Percentiles rank a stretch among this genome's conserved stretches.
phyloP scores from a whole-genome alignment of 2,888 invertebrate genomes.

The Phyto melanocephala region DNA sequence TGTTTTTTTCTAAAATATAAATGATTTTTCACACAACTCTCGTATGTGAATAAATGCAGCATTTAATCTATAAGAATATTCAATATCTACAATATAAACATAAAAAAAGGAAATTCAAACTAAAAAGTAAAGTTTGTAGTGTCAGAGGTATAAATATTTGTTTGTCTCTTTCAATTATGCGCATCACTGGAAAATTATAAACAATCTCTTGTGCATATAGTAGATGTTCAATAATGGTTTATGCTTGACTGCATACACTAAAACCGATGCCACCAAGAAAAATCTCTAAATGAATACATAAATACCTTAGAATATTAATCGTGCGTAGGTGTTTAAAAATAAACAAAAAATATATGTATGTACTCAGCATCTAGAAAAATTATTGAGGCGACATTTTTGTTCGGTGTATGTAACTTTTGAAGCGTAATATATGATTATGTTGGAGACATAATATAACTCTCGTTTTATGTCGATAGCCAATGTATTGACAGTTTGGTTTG shows the following conservation, averaged over 20 bases:
- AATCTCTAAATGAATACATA: neutral
- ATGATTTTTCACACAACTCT: no score
- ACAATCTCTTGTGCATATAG: constrained; percentile 16
- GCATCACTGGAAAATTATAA: constrained; percentile 51
- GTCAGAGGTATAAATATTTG: constrained; percentile 39
- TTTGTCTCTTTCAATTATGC: constrained; percentile 58
- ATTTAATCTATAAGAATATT: constrained; percentile 5
- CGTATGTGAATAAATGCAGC: neutral
- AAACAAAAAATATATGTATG: neutral
- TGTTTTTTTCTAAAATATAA: no score
- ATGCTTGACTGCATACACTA: constrained; percentile 8
- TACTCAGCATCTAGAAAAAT: neutral
- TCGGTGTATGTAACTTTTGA: neutral
- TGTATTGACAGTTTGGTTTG: no score
- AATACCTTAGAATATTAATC: neutral
- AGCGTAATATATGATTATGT: neutral
- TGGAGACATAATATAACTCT: neutral
- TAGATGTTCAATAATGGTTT: constrained; percentile 8
- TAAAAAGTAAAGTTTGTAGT: constrained; percentile 9
- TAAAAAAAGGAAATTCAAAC: neutral
- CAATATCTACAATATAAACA: neutral
- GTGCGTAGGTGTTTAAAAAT: constrained; percentile 47
- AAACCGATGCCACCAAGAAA: neutral
- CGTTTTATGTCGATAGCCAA: neutral
- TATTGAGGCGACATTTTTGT: neutral